Evolutionary conservation across 2,888 invertebrate species (phyloP).

Genomic region (Leptogaster cylindrica): DNA sequence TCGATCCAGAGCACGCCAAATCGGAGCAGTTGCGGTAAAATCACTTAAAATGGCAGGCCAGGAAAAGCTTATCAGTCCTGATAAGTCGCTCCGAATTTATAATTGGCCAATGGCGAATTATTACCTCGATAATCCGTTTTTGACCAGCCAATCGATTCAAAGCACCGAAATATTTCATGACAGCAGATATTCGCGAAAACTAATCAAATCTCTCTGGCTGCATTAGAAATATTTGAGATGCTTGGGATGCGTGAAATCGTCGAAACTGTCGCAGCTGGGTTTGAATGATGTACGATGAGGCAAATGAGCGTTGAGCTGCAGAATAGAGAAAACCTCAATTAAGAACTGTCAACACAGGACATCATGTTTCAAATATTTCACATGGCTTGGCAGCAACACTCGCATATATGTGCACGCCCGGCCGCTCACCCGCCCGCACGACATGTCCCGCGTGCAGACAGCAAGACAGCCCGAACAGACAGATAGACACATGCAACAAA

Average conservation of each 20-base stretch:
- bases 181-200: not conserved
- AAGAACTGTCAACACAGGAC: slow-evolving; percentile 46
- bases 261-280: slow-evolving; percentile 19
- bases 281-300: not conserved
- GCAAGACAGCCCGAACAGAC: slow-evolving; percentile 45
- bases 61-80: not conserved
- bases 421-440: slow-evolving; percentile 14
- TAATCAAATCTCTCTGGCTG: slow-evolving; percentile 27
- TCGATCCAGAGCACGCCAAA: slow-evolving; percentile 1
- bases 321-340: slow-evolving; percentile 44
- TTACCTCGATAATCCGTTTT: not conserved
- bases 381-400: slow-evolving; percentile 35
- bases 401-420: not conserved
- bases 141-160: not conserved
- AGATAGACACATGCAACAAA: slow-evolving; percentile 47
- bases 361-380: slow-evolving; percentile 47
- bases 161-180: not conserved
- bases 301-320: not conserved
- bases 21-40: slow-evolving; percentile 26
- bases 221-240: slow-evolving; percentile 4
- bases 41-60: not conserved
- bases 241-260: slow-evolving; percentile 3
- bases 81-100: not conserved
- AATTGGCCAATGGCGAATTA: not conserved
- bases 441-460: slow-evolving; percentile 44